Conservation (phyloP, 2,888 invertebrate genomes). For the Sipha maydis region DNA sequence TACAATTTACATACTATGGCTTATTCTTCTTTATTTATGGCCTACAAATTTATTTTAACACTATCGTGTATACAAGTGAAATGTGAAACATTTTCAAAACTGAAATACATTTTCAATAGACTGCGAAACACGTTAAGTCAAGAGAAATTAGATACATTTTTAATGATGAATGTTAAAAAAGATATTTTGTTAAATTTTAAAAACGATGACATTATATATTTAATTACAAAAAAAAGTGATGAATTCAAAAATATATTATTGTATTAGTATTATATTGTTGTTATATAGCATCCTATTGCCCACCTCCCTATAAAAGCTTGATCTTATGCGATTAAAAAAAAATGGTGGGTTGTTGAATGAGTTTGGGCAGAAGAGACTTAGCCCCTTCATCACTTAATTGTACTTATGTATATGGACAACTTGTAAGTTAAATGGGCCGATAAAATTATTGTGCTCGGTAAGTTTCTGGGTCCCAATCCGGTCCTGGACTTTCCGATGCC, state of each 20-base stretch:
- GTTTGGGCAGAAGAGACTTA: neutral
- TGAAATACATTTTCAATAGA: conserved; percentile 7
- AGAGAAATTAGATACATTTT: conserved; percentile 10
- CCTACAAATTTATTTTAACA: too few species aligned
- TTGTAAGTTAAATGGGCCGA: too few species aligned
- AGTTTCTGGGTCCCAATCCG: too few species aligned
- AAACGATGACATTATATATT: conserved; percentile 3
- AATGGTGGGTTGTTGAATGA: conserved; percentile 9
- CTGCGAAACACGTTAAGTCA: conserved; percentile 1
- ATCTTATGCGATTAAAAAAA: conserved; percentile 19
- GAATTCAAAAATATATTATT: conserved; percentile 12
- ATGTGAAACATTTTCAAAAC: conserved; percentile 11
- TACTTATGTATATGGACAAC: conserved; percentile 18
- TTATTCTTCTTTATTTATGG: neutral
- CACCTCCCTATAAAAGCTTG: conserved; percentile 22
- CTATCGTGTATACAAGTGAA: neutral
- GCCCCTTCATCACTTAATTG: neutral
- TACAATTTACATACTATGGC: neutral
- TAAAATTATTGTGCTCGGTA: too few species aligned
- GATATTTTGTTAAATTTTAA: conserved; percentile 14
- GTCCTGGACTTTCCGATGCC: too few species aligned
- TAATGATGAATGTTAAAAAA: conserved; percentile 12
- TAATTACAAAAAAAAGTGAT: conserved; percentile 10
- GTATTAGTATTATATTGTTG: conserved; percentile 2
- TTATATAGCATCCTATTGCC: neutral